A percentile compares a stretch with the other conserved stretches of the same genome.
These are phyloP conservation scores for Phalacrocorax aristotelis DNA, from an alignment of 2,113 vertebrate genomes.

Conservation along the genomic window DNA sequence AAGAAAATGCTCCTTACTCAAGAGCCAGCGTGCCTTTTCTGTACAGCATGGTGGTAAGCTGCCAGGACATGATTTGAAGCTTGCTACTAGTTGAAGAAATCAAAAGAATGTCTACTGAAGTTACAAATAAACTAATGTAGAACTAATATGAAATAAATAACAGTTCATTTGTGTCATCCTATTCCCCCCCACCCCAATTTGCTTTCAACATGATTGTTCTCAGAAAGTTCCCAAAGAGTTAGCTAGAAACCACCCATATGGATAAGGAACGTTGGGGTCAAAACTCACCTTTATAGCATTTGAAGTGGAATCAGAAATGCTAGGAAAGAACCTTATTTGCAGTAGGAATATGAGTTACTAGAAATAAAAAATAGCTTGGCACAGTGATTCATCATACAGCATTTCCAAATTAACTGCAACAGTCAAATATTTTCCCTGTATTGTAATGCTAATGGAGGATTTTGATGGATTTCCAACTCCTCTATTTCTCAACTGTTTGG, in stretches of 20 bases:
- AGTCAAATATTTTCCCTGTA: neutral
- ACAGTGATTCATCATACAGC: neutral
- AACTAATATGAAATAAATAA: neutral
- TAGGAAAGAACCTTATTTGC: neutral
- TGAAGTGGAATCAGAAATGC: neutral
- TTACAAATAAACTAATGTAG: neutral
- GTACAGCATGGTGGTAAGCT: neutral
- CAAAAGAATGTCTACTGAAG: neutral
- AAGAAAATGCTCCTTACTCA: neutral
- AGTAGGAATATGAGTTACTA: neutral
- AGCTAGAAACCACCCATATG: neutral
- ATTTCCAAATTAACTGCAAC: neutral
- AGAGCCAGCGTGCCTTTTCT: neutral
- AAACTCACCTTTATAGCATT: neutral
- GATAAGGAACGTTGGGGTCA: neutral
- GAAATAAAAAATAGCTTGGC: neutral
- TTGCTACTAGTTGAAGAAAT: neutral
- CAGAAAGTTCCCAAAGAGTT: neutral
- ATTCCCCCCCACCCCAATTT: accelerated
- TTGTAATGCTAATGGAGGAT: neutral
- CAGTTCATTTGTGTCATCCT: neutral
- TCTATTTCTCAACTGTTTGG: neutral
- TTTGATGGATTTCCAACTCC: neutral
- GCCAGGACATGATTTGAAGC: neutral
- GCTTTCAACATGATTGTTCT: neutral